Evolutionary conservation across 1,140 invertebrate genomes (phyloP).

Genomic region (Drosophila sucinea): DNA sequence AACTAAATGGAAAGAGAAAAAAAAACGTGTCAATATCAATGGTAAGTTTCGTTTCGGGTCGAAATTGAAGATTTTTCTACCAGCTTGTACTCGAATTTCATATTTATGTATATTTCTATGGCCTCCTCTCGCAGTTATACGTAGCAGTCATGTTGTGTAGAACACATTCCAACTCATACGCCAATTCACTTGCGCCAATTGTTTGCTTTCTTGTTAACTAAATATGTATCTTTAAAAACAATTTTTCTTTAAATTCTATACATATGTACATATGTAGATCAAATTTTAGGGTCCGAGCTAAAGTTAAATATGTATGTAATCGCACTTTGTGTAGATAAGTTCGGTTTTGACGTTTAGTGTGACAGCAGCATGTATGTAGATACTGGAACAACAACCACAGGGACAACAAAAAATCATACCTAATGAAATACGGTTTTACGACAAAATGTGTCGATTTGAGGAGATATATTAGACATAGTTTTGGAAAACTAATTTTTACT

Average conservation of each 20-base stretch:
- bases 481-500: too few species aligned
- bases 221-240: too few species aligned
- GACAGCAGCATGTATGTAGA: background rate
- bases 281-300: background rate
- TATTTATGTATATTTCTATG: background rate
- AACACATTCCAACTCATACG: background rate
- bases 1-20: constrained; percentile 40
- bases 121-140: background rate
- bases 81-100: constrained; percentile 23
- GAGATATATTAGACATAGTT: too few species aligned
- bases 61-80: constrained; percentile 10
- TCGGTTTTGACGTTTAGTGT: background rate
- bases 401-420: background rate
- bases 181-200: background rate
- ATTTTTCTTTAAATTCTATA: background rate
- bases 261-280: background rate
- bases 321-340: background rate
- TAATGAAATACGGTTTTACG: too few species aligned
- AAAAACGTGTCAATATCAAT: constrained; percentile 1
- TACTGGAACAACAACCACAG: background rate
- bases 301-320: background rate
- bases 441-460: too few species aligned
- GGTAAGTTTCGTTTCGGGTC: constrained; percentile 32
- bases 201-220: background rate
- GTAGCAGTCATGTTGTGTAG: background rate